phyloP scores from a whole-genome alignment of 2,797 vertebrate genomes.

The Sus cebifrons region DNA sequence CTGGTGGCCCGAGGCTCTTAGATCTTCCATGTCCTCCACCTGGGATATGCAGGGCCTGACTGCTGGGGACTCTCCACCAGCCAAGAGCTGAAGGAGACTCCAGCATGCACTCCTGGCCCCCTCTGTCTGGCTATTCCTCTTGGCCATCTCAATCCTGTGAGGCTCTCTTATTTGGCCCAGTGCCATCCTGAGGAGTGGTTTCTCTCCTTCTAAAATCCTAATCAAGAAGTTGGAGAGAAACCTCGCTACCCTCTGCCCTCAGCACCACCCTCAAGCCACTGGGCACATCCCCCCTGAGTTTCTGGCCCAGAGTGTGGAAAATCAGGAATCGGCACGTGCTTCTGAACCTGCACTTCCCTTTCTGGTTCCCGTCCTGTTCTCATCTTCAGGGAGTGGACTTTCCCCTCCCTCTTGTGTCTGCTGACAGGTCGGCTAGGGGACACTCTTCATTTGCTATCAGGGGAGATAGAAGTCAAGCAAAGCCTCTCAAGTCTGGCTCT shows the following conservation, averaged over 20 bases:
- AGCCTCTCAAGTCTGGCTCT: neutral
- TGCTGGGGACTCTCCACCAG: neutral
- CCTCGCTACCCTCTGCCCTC: neutral
- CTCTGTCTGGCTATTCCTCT: neutral
- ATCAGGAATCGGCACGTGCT: neutral
- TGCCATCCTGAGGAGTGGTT: neutral
- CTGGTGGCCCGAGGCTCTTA: neutral
- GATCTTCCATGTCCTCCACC: neutral
- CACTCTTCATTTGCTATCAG: neutral
- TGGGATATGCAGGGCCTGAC: neutral
- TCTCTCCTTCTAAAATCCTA: conserved; percentile 48
- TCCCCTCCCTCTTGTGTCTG: neutral
- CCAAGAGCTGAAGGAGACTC: neutral
- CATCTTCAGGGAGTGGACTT: neutral
- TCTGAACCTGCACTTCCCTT: neutral
- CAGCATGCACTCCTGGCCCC: accelerated
- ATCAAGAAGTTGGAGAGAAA: neutral
- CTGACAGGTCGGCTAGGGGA: neutral
- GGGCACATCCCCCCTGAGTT: neutral
- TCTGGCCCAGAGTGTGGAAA: neutral
- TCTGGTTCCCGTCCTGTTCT: neutral
- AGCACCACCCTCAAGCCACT: neutral
- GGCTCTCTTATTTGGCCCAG: neutral
- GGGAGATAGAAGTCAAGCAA: neutral
- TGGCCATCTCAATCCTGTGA: neutral